Conservation (phyloP, 2,797 vertebrate species). For the Eulemur albifrons region DNA sequence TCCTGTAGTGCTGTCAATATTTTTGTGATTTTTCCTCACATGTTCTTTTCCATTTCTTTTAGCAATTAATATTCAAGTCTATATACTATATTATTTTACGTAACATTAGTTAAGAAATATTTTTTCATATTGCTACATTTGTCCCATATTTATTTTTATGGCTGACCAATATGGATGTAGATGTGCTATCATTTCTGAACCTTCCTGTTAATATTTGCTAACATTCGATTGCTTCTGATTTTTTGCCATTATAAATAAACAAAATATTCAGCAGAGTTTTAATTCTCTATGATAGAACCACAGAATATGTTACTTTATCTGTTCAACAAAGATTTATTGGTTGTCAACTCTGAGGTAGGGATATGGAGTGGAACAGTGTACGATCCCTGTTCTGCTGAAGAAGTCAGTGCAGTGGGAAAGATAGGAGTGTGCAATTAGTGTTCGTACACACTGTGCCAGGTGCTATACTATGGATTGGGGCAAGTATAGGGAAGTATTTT, state of each 20-base stretch:
- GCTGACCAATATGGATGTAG: background rate
- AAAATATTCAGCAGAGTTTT: slow-evolving; percentile 9
- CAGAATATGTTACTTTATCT: slow-evolving; percentile 14
- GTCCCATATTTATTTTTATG: slow-evolving; percentile 1
- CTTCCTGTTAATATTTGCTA: slow-evolving; percentile 13
- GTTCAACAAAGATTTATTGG: background rate
- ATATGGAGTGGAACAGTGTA: background rate
- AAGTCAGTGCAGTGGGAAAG: background rate
- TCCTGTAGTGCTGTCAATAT: background rate
- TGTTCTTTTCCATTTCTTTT: background rate
- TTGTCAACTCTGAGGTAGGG: background rate
- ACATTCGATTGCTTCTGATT: slow-evolving; percentile 34
- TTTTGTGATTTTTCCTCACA: background rate
- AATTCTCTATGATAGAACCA: background rate
- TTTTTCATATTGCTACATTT: slow-evolving; percentile 15
- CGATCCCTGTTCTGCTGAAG: background rate
- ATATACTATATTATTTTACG: background rate
- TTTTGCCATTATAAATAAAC: background rate
- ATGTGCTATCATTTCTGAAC: slow-evolving; percentile 3
- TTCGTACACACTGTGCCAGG: background rate
- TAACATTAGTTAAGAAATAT: background rate
- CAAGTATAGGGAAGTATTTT: background rate
- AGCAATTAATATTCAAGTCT: background rate
- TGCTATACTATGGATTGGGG: background rate
- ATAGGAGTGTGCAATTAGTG: background rate